phyloP scores from a whole-genome alignment of 2,888 invertebrate species.

The Troglohyphantes excavatus region DNA sequence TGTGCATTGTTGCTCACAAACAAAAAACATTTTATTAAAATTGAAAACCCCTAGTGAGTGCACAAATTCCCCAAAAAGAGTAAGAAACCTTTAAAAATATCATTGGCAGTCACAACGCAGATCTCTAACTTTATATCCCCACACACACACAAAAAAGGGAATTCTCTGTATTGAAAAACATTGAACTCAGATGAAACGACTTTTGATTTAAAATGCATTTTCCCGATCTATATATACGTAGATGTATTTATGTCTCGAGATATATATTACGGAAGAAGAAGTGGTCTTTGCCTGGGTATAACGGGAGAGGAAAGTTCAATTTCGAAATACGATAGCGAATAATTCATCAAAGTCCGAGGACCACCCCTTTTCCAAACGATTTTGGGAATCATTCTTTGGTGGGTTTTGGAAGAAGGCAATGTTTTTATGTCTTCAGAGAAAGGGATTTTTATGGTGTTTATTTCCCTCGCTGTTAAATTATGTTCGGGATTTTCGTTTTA shows the following conservation, averaged over 20 bases:
- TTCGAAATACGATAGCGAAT: constrained; percentile 77
- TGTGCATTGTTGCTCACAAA: no score
- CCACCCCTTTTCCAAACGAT: constrained; percentile 31
- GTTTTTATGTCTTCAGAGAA: constrained; percentile 51
- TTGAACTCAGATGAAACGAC: constrained; percentile 63
- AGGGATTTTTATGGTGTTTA: background rate
- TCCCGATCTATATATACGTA: constrained; percentile 41
- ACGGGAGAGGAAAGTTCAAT: constrained; percentile 61
- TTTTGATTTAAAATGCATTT: constrained; percentile 76
- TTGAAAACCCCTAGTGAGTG: no score
- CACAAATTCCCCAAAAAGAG: no score
- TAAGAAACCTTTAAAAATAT: no score
- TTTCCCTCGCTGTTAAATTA: constrained; percentile 41
- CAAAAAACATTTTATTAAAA: no score
- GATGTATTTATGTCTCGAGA: constrained; percentile 67
- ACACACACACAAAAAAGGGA: no score
- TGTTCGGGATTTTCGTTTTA: constrained; percentile 19
- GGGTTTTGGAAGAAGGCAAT: constrained; percentile 45
- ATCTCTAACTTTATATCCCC: no score
- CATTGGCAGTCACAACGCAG: no score
- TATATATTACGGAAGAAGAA: constrained; percentile 62
- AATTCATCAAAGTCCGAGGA: constrained; percentile 71
- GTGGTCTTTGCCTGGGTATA: background rate
- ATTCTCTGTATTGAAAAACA: constrained; percentile 77
- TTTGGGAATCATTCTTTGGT: constrained; percentile 41